These are phyloP conservation scores for Ophraella communa DNA, from an alignment of 2,888 invertebrate genomes.

Conservation along the genomic window DNA sequence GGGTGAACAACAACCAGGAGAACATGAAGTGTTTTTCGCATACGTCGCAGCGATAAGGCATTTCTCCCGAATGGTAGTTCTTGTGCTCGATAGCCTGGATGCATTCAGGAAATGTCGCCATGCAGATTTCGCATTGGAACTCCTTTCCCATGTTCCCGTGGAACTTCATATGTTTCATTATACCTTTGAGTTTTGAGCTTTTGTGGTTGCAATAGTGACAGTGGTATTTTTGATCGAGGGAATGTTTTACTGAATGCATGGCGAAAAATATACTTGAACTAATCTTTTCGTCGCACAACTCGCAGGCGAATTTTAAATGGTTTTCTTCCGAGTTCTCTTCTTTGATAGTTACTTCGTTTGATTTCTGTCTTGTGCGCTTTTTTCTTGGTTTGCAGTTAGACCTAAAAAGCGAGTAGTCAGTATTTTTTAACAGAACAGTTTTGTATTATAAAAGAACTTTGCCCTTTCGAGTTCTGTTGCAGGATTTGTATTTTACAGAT, in stretches of 20 bases:
- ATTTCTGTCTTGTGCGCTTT: background rate
- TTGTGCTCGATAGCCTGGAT: conserved; percentile 49
- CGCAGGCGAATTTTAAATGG: conserved; percentile 56
- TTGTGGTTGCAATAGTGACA: conserved; percentile 54
- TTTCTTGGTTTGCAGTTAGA: conserved; percentile 4
- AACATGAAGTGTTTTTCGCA: conserved; percentile 58
- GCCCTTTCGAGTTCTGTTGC: no score
- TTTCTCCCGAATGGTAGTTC: conserved; percentile 52
- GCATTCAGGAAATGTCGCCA: conserved; percentile 35
- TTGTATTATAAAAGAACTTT: no score
- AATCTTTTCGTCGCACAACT: conserved; percentile 64
- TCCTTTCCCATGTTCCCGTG: conserved; percentile 34
- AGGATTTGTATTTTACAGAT: no score
- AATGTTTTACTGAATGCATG: conserved; percentile 52
- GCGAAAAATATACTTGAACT: conserved; percentile 54
- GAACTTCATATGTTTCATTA: conserved; percentile 41
- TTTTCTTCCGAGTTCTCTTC: conserved; percentile 45
- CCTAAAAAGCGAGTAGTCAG: conserved; percentile 29
- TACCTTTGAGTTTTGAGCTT: conserved; percentile 39
- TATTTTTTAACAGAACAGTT: no score
- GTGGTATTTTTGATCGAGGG: conserved; percentile 48
- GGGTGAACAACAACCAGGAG: conserved; percentile 57
- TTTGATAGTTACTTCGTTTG: background rate
- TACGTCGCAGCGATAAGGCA: conserved; percentile 56
- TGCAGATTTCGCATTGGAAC: conserved; percentile 38